A percentile compares a stretch with the other conserved stretches of the same genome.
phyloP scores from a whole-genome alignment of 2,113 vertebrate species.

The Channa maculata region DNA sequence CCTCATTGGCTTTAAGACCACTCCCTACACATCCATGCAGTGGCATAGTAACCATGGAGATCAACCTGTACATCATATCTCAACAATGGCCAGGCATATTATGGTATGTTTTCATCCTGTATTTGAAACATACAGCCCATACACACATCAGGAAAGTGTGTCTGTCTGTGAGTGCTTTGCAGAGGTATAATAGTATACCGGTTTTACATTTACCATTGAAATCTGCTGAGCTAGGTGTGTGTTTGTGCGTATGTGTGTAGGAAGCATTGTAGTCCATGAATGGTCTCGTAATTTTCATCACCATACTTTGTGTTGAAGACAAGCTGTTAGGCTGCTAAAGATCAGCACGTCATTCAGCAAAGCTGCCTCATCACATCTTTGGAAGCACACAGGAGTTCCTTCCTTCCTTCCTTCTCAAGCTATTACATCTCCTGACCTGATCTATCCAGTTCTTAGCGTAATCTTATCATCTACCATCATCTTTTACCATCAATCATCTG shows the following conservation, averaged over 20 bases:
- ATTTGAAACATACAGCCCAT: background rate
- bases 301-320: constrained; percentile 37
- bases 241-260: background rate
- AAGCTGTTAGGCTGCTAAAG: constrained; percentile 46
- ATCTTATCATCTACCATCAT: constrained; percentile 19
- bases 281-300: constrained; percentile 37
- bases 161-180: constrained; percentile 7
- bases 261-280: background rate
- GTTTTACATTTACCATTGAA: constrained; percentile 36
- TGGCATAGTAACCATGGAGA: constrained; percentile 71
- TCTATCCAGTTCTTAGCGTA: background rate
- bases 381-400: constrained; percentile 1
- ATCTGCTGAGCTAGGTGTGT: constrained; percentile 41
- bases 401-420: background rate
- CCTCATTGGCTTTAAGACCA: constrained; percentile 66
- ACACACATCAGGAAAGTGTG: background rate
- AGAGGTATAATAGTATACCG: background rate
- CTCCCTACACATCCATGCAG: constrained; percentile 61
- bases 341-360: constrained; percentile 31
- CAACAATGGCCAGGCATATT: background rate
- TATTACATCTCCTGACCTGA: constrained; percentile 21
- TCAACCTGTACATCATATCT: constrained; percentile 43
- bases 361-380: constrained; percentile 52
- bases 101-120: constrained; percentile 15
- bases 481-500: constrained; percentile 16